These are phyloP conservation scores for Tinea trinotella DNA, from an alignment of 2,888 invertebrate species.

Conservation along the genomic window DNA sequence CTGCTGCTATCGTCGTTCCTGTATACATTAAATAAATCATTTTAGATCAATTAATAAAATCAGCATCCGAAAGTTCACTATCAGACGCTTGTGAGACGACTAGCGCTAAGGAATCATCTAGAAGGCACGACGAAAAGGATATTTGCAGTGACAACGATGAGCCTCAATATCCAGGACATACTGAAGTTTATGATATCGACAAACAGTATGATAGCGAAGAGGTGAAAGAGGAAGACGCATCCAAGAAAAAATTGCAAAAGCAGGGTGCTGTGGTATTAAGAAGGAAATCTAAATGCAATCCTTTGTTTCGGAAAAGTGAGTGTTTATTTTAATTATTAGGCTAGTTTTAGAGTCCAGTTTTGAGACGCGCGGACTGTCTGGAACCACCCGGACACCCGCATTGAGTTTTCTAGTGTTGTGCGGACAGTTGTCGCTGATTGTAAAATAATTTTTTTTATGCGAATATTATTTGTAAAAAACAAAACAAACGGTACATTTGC, in stretches of 20 bases:
- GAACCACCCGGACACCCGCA: no score
- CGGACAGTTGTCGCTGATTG: no score
- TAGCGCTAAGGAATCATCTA: slow-evolving; percentile 80
- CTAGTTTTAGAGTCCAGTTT: not conserved
- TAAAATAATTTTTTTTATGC: no score
- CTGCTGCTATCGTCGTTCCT: no score
- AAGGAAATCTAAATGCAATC: slow-evolving; percentile 77
- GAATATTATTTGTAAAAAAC: no score
- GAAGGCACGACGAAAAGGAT: slow-evolving; percentile 80
- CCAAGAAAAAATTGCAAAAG: slow-evolving; percentile 48
- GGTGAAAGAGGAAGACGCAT: slow-evolving; percentile 24
- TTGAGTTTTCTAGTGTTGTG: no score
- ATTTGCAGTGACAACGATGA: slow-evolving; percentile 79
- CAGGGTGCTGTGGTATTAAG: slow-evolving; percentile 72
- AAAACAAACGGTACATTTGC: no score
- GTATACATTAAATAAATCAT: no score
- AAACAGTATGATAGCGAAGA: slow-evolving; percentile 51
- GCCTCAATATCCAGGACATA: slow-evolving; percentile 31
- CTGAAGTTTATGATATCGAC: slow-evolving; percentile 37
- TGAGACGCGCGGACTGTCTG: no score
- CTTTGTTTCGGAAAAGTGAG: slow-evolving; percentile 78
- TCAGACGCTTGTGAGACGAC: slow-evolving; percentile 79
- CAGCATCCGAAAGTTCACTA: slow-evolving; percentile 90
- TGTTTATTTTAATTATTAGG: slow-evolving; percentile 32
- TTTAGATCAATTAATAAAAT: slow-evolving; percentile 75